Base-by-base conservation (phyloP, 92 coral and sea anemone species). In the Epizoanthus rinbou region DNA sequence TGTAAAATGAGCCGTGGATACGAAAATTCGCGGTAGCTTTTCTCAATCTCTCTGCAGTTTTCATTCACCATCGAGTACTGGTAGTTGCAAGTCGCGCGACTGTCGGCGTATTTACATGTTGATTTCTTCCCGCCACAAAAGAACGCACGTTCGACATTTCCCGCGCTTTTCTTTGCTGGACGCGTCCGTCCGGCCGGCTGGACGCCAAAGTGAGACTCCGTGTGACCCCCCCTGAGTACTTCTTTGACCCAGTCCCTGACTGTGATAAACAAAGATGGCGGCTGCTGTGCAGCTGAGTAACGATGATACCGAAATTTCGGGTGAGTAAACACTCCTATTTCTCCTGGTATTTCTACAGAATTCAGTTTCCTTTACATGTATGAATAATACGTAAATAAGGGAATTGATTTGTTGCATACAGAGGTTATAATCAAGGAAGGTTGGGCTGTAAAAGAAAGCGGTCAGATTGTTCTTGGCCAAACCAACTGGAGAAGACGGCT, bases 381-480 rank as follows among this genome's bases (percentile, higher is more conserved):
- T 50, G 16, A 6, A 11, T 13, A 13, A 50, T 9, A 9, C 15
- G 54, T 50, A 50, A 11, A 10, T 62, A 7, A n/a, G 1, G 15
- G 21, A 21, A 25, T 18, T 37, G 71, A 1, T 63, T 21, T 21
- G 43, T 16, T 31, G 8, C 69, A 19, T 21, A 5, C 82, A 82
- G 87, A 86, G 35, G 45, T 82, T 74, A 85, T 91, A 18, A 82
- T 95, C 15, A 95, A 95, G 70, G 98, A 95, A 86, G 98, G 98
- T 25, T 95, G 98, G 98, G 97, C 96, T 75, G 88, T 88, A 0
- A 95, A 95, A 68, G 98, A 95, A 83, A 95, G 98, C 53, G 98
- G 98, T 0, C 93, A 94, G 76, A 93, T 93, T 13, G 88, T 95
- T 22, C 84, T 95, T 8, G 94, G 98, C 54, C 92, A 89, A 68